Evolutionary conservation across 1,140 invertebrate species (phyloP).

Genomic region (Ephestia elutella): DNA sequence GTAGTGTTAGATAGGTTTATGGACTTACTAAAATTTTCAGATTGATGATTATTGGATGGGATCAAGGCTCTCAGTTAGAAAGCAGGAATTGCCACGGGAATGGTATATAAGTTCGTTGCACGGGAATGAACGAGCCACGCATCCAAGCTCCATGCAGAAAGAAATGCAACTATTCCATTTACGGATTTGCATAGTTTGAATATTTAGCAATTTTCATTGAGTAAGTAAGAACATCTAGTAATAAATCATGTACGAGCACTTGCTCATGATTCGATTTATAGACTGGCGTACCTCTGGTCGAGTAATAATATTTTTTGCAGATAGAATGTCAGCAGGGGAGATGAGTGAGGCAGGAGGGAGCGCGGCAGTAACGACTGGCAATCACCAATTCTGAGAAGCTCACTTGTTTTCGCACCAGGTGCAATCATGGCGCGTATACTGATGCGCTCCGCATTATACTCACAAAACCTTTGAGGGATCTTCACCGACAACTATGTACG

Average conservation of each 20-base stretch:
- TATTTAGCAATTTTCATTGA: too few species aligned
- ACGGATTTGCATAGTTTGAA: too few species aligned
- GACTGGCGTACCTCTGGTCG: neutral
- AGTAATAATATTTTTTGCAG: conserved; percentile 17
- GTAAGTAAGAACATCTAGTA: too few species aligned
- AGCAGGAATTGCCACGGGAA: too few species aligned
- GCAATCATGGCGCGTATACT: conserved; percentile 35
- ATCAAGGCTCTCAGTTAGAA: too few species aligned
- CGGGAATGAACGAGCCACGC: too few species aligned
- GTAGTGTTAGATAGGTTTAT: too few species aligned
- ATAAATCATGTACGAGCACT: neutral
- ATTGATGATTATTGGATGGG: too few species aligned
- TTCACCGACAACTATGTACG: conserved; percentile 3
- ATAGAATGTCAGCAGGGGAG: conserved; percentile 15
- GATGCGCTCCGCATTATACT: conserved; percentile 21
- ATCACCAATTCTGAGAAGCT: conserved; percentile 50
- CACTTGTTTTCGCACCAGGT: conserved; percentile 46
- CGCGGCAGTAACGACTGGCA: conserved; percentile 27
- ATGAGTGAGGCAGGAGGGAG: conserved; percentile 7
- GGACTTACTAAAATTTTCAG: too few species aligned
- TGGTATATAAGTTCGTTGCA: too few species aligned
- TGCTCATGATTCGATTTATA: neutral
- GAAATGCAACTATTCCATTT: too few species aligned
- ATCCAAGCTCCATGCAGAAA: too few species aligned
- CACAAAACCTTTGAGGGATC: conserved; percentile 13